phyloP scores from a whole-genome alignment of 2,888 invertebrate genomes.

The Parelbella ahira region DNA sequence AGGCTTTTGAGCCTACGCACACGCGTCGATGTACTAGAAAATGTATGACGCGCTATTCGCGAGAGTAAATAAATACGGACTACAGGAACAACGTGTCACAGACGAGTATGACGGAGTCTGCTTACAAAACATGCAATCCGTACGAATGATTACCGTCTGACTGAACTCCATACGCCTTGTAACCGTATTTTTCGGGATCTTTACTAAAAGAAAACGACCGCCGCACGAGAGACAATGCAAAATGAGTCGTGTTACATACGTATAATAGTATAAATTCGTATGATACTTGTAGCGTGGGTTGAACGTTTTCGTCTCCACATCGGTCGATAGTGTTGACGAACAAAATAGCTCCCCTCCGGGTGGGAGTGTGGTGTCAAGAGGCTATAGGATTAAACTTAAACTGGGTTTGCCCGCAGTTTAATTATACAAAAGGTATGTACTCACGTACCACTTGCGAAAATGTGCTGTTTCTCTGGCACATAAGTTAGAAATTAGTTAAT shows the following conservation, averaged over 20 bases:
- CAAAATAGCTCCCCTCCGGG: conserved; percentile 74
- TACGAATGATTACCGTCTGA: conserved; percentile 64
- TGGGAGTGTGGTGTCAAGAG: conserved; percentile 76
- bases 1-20: conserved; percentile 34
- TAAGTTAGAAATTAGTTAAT: conserved; percentile 70
- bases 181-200: conserved; percentile 55
- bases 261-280: conserved; percentile 56
- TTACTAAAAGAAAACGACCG: conserved; percentile 46
- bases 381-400: conserved; percentile 80
- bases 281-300: conserved; percentile 53
- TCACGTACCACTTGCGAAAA: conserved; percentile 58
- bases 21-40: conserved; percentile 34
- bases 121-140: conserved; percentile 66
- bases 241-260: conserved; percentile 50
- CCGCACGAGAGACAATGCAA: conserved; percentile 43
- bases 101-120: conserved; percentile 53
- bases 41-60: conserved; percentile 45
- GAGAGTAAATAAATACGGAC: conserved; percentile 59
- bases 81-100: conserved; percentile 53
- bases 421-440: conserved; percentile 76
- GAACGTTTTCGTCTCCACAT: conserved; percentile 65
- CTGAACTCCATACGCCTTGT: conserved; percentile 56
- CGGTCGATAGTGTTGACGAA: conserved; percentile 77
- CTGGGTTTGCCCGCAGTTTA: conserved; percentile 76
- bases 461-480: conserved; percentile 55